Evolutionary conservation across 1,140 invertebrate genomes (phyloP), one percentile per base, ranked within the genome.

Genomic region (Microplitis mediator): DNA sequence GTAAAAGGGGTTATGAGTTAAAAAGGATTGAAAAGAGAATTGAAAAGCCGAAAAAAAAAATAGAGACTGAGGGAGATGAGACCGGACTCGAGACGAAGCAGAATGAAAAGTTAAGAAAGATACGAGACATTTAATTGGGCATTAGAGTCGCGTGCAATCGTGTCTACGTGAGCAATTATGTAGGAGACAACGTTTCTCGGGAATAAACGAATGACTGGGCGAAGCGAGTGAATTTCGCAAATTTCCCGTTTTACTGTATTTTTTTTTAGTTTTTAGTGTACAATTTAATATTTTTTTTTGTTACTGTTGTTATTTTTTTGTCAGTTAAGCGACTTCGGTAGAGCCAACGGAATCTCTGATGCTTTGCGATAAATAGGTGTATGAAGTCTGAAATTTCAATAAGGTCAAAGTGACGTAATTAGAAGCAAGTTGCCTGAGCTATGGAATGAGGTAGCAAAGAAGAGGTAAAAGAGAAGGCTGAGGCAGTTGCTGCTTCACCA

Each of bases 101-200:
- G 23, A 54, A 35, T 14, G 61, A 63, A 56, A 50, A 54, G 23
- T 36, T 71, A 67, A 62, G 64, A 67, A 65, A 56, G 34, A 39
- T 58, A 58, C 54, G 54, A 69, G 50, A 66, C 70, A 54, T 74
- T 71, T 74, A 74, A 74, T 74, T 74, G 73, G 73, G 32, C 71
- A 52, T 66, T 74, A 50, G 66, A 70, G 66, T 71, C 68, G 72
- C 52, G 52, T 63, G 63, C 54, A 74, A 65, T 69, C 45, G 66
- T 61, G 35, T 63, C 31, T 69, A 73, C 65, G 66, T 73, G 71
- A 73, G 66, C 65, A 73, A 73, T 73, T 73, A 73, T 73, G 14
- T 73, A 73, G 45, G 61, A 73, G 54, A 23, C 45, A 67, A 63
- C 58, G 35, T 69, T 69, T 69, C 56, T 58, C 14, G 32, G 9